These are phyloP conservation scores for Arremon brunneinucha DNA, from an alignment of 2,797 vertebrate genomes.

Conservation along the genomic window DNA sequence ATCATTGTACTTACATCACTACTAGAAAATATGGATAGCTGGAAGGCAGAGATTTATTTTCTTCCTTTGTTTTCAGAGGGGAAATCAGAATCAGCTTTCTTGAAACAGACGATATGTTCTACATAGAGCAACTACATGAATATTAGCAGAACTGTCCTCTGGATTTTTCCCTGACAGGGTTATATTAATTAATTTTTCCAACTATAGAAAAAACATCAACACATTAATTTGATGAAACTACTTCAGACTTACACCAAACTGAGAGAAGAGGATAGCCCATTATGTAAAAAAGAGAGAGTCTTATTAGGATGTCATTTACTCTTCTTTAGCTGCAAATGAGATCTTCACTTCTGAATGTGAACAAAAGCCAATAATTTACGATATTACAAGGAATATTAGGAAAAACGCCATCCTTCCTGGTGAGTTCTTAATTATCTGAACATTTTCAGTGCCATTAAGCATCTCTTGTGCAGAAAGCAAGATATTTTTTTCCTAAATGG, in stretches of 20 bases:
- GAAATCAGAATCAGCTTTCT: not conserved
- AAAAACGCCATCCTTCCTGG: not conserved
- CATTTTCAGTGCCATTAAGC: not conserved
- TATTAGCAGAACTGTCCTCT: not conserved
- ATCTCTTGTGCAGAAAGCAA: not conserved
- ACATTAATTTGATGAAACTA: not conserved
- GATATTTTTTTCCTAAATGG: not conserved
- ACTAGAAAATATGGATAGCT: not conserved
- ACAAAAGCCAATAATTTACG: conserved; percentile 2
- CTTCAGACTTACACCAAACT: not conserved
- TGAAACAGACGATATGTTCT: not conserved
- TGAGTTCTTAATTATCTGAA: conserved; percentile 25
- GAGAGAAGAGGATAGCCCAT: not conserved
- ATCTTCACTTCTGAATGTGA: conserved; percentile 8
- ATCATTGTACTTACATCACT: not conserved
- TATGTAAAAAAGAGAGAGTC: not conserved
- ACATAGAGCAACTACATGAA: not conserved
- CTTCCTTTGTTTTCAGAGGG: not conserved
- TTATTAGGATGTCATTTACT: not conserved
- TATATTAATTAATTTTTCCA: not conserved
- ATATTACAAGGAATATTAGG: not conserved
- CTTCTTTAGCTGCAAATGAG: not conserved
- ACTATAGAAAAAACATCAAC: not conserved
- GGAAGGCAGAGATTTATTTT: not conserved
- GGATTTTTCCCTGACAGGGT: not conserved